Conservation (phyloP, 2,113 vertebrate species). For the Stegastes partitus region DNA sequence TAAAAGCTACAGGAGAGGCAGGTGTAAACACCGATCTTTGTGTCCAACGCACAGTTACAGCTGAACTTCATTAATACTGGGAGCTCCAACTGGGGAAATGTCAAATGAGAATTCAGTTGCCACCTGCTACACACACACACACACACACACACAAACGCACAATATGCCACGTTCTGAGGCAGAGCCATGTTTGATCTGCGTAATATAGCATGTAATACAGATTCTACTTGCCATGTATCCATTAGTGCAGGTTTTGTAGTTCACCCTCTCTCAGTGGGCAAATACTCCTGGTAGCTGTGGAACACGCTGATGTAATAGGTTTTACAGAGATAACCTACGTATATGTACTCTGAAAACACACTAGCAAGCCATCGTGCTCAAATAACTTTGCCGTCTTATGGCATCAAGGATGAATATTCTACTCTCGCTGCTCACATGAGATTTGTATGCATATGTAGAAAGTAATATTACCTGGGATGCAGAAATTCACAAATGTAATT, state of each 20-base stretch:
- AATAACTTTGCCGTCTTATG: too few relatives aligned
- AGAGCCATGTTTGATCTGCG: neutral
- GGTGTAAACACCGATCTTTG: conserved; percentile 7
- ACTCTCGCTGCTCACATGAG: too few relatives aligned
- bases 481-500: neutral
- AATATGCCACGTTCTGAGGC: too few relatives aligned
- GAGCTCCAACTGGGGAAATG: conserved; percentile 12
- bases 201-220: too few relatives aligned
- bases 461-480: neutral
- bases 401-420: too few relatives aligned
- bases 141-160: neutral
- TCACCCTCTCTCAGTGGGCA: neutral
- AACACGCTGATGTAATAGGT: neutral
- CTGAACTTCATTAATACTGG: conserved; percentile 41
- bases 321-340: neutral
- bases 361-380: neutral
- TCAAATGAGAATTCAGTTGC: conserved; percentile 11
- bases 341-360: neutral
- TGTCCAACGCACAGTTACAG: conserved; percentile 30
- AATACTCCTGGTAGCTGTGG: conserved; percentile 1
- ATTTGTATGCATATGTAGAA: too few relatives aligned
- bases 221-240: neutral
- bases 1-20: conserved; percentile 41
- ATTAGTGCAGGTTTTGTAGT: neutral
- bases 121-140: conserved; percentile 10